Conservation (phyloP, 2,113 vertebrate species). For the Xenotilapia leptura region DNA sequence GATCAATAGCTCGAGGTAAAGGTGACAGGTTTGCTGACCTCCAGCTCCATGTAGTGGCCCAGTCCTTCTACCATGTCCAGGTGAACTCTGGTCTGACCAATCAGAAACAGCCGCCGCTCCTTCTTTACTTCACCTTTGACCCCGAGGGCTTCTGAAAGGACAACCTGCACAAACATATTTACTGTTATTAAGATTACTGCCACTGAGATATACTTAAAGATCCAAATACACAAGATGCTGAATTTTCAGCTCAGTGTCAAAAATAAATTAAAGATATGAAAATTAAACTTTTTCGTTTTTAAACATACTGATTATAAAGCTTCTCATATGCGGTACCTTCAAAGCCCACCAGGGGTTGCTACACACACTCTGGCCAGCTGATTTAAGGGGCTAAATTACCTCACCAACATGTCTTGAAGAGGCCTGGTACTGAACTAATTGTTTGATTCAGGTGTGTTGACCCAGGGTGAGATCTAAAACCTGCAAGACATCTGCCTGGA, state of each 20-base stretch:
- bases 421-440: background rate
- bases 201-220: background rate
- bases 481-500: background rate
- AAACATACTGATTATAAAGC: background rate
- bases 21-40: conserved; percentile 54
- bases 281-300: background rate
- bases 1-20: background rate
- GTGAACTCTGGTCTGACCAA: conserved; percentile 81
- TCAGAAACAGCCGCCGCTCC: conserved; percentile 71
- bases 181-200: background rate
- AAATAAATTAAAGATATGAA: background rate
- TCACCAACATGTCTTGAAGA: background rate
- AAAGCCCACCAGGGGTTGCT: background rate
- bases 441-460: background rate
- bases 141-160: conserved; percentile 71
- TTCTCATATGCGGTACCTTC: background rate
- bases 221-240: background rate
- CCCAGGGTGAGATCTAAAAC: background rate
- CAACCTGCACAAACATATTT: conserved; percentile 11
- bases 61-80: conserved; percentile 78
- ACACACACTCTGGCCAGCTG: background rate
- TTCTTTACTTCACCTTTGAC: conserved; percentile 76
- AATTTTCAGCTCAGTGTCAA: background rate
- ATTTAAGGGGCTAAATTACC: background rate
- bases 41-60: conserved; percentile 81